Evolutionary conservation across 2,888 invertebrate species (phyloP), one percentile per base, ranked within the genome.

Genomic region (Ichneumoninae sp.): DNA sequence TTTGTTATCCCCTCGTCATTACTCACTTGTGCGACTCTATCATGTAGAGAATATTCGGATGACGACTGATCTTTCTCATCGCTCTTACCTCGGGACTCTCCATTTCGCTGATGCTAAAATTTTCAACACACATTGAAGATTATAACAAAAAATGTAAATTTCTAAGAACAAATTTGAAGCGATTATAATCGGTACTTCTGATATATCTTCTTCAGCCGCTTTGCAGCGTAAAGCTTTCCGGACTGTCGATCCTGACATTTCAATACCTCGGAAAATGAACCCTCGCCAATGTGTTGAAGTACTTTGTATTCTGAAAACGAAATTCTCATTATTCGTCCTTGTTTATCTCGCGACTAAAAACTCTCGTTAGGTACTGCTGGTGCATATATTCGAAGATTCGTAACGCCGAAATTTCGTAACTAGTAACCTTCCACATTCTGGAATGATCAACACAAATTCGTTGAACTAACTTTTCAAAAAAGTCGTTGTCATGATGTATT

Each of bases 261-360:
- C 84, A 96, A 92, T 40, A 96, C 96, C 90, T 96, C 96, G 0
- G 96, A 96, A 94, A 96, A 96, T 36, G 96, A 96, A 16, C 96
- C 96, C 93, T 96, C 96, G 30, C 96, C 96, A 90, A 96, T 96
- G 94, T 96, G 95, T 82, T 95, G 94, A 82, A 96, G 90, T 86
- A 96, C 94, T 91, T 94, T 94, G 92, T 96, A 96, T 92, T 95
- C 96, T 96, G 91, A 90, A 74, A 72, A 68, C 2, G 13, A 3
- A 69, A 54, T 57, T 13, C 16, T 26, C 57, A 62, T 57, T 33
- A 44, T 44, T 74, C 16, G n/a, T 7, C 13, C 6, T 16, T 5
- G 4, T 33, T 62, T 26, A 1, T 30, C 30, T 16, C 30, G 26
- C 13, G 10, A 1, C 16, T 30, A 22, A 30, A 62, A 62, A 19